phyloP scores from a whole-genome alignment of 2,113 vertebrate species.

The Salvelinus namaycush region DNA sequence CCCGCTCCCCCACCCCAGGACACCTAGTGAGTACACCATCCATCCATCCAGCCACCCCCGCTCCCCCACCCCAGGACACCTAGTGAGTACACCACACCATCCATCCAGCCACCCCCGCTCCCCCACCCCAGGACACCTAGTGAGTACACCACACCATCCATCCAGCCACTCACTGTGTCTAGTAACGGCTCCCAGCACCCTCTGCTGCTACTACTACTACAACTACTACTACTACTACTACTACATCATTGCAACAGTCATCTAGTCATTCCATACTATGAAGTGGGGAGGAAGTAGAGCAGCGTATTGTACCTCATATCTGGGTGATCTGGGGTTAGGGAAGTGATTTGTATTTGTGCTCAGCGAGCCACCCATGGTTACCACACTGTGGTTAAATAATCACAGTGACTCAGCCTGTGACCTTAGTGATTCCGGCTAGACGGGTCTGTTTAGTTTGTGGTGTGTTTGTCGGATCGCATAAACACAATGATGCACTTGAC shows the following conservation, averaged over 20 bases:
- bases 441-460: conserved; percentile 49
- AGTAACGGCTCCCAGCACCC: not conserved
- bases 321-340: conserved; percentile 20
- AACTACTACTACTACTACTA: too few relatives aligned
- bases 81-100: too few relatives aligned
- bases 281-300: not conserved
- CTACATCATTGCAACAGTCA: not conserved
- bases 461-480: conserved; percentile 49
- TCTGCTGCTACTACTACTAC: too few relatives aligned
- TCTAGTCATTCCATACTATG: conserved; percentile 11
- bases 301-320: conserved; percentile 39
- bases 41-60: not conserved
- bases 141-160: too few relatives aligned
- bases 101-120: not conserved
- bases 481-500: conserved; percentile 54
- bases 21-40: too few relatives aligned
- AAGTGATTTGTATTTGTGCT: conserved; percentile 37
- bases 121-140: too few relatives aligned
- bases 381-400: conserved; percentile 27
- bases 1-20: too few relatives aligned
- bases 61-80: too few relatives aligned
- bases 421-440: conserved; percentile 52
- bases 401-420: conserved; percentile 50
- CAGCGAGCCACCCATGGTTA: conserved; percentile 12
- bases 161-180: conserved; percentile 6